Base-by-base conservation (phyloP, 2,888 invertebrate species). In the Eilema griseolum region DNA sequence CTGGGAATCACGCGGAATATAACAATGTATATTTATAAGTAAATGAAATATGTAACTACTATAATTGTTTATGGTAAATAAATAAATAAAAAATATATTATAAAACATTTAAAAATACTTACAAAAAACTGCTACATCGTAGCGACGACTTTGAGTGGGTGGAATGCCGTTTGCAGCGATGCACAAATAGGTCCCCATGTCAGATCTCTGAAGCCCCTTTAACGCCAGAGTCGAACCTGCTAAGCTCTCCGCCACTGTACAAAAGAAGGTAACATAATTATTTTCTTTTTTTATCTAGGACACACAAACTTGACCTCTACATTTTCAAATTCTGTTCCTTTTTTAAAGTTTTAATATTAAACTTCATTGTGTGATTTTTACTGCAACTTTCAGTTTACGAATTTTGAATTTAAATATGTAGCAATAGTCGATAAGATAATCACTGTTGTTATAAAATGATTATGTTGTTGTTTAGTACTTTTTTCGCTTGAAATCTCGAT, bases 111-210 rank as follows among this genome's bases (percentile, higher is more conserved):
- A 26, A 14, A 2, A 10, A 73, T 83, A 97, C 98, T 97, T 95
- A 98, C 98, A 98, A 83, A 97, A 96, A 61, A 98, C 97, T 86
- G 97, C 96, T 69, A 98, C 97, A 87, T 97, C 97, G 90, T 98
- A 98, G 76, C 97, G 96, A 84, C 98, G 98, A 95, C 98, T 98
- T 88, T 98, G 97, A 61, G 97, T 96, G 8, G 98, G 98, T 26
- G 98, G 98, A 41, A 98, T 96, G 28, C 97, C 97, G 89, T 98
- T 98, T 75, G 97, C 97, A 46, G 98, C 98, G 82, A 98, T 98
- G 93, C 98, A 98, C 72, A 97, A 95, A 89, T 98, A 98, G 56
- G 97, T 96, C 31, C 98, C 99, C 97, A 98, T 99, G 89, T 98
- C 98, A 12, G 96, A 96, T 59, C 98, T 96, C 83, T 97, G 97